Conservation (phyloP, 1,140 invertebrate genomes). For the Cyphomyrmex costatus region DNA sequence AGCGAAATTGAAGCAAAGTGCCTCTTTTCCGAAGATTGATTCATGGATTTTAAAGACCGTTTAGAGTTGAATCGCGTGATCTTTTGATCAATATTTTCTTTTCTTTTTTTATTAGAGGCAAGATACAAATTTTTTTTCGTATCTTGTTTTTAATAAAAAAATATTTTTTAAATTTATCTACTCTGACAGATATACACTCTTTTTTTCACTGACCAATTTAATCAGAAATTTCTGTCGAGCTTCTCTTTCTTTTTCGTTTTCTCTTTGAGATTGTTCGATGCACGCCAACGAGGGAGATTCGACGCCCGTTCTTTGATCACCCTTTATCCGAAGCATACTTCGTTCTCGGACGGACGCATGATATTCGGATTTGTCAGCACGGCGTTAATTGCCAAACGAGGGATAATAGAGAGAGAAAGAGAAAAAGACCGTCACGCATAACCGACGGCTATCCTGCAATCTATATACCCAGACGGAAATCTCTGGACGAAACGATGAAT, state of each 20-base stretch:
- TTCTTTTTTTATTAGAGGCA: not conserved
- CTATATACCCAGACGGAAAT: slow-evolving; percentile 18
- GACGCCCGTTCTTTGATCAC: slow-evolving; percentile 25
- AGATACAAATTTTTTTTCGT: no score
- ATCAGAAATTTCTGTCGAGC: not conserved
- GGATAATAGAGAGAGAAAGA: slow-evolving; percentile 10
- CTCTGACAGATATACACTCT: not conserved
- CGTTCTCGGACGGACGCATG: not conserved
- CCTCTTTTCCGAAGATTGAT: not conserved
- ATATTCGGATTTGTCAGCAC: slow-evolving; percentile 36
- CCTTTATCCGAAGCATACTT: slow-evolving; percentile 24
- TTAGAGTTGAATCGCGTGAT: not conserved
- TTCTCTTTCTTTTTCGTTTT: not conserved
- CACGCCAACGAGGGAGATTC: not conserved
- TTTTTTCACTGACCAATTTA: not conserved
- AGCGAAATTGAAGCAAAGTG: slow-evolving; percentile 1
- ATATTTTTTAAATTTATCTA: no score
- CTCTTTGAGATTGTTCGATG: not conserved
- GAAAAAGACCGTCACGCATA: not conserved
- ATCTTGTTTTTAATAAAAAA: no score
- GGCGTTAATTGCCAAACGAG: slow-evolving; percentile 45
- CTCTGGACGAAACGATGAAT: slow-evolving; percentile 13
- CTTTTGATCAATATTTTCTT: not conserved
- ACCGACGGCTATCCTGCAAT: slow-evolving; percentile 20
- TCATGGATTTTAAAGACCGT: slow-evolving; percentile 4